These are phyloP conservation scores for Troides helena DNA, from an alignment of 2,888 invertebrate genomes.

Conservation along the genomic window DNA sequence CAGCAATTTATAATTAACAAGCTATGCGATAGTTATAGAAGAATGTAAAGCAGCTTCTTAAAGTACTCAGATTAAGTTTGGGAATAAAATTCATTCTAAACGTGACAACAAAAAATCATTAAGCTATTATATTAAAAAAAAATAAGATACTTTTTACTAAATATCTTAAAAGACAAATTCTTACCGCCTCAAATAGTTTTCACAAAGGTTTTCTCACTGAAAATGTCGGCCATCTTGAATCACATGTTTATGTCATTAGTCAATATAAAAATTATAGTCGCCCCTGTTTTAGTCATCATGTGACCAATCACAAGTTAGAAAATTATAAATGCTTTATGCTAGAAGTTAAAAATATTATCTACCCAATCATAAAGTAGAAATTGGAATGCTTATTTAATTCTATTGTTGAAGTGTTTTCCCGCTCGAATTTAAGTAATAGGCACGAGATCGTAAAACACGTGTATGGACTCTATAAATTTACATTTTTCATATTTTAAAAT, in stretches of 20 bases:
- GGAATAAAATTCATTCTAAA: no score
- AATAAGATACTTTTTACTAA: neutral
- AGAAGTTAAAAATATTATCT: conserved; percentile 42
- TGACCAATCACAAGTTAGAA: conserved; percentile 67
- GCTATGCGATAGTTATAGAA: neutral
- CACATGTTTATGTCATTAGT: conserved; percentile 68
- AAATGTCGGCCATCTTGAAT: conserved; percentile 70
- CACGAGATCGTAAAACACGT: conserved; percentile 18
- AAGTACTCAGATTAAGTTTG: no score
- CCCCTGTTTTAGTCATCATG: conserved; percentile 52
- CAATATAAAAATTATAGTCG: conserved; percentile 48
- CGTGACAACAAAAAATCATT: neutral
- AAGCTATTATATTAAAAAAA: neutral
- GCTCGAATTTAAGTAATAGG: conserved; percentile 44
- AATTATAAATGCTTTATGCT: conserved; percentile 43
- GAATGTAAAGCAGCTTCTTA: neutral
- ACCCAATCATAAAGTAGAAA: conserved; percentile 44
- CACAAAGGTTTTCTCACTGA: conserved; percentile 50
- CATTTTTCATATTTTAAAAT: neutral
- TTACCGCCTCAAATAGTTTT: conserved; percentile 52
- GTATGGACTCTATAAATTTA: neutral
- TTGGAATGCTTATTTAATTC: conserved; percentile 34
- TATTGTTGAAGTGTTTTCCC: conserved; percentile 40
- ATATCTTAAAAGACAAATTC: conserved; percentile 40
- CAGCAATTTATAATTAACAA: neutral